Evolutionary conservation across 2,888 invertebrate genomes (phyloP), one percentile per base, ranked within the genome.

Genomic region (Antheraea assamensis): DNA sequence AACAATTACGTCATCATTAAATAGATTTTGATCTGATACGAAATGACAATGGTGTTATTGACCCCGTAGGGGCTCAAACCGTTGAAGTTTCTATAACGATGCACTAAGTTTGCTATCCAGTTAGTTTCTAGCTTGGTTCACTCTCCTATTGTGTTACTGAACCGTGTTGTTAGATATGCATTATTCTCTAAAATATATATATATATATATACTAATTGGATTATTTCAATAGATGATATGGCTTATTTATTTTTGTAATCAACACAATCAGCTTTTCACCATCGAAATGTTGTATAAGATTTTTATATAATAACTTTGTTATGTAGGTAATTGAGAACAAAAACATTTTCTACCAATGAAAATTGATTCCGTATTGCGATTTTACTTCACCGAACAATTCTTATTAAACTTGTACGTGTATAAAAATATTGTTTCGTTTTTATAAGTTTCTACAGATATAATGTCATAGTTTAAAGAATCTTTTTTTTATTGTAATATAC

Each of bases 91-190:
- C 74, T 81, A 77, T 77, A 80, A 86, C 88, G 84, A 89, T 86
- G 83, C 88, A 87, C 87, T 87, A 87, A 88, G 88, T 89, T 90
- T 87, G 84, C 85, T 80, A 81, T 84, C 82, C 83, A 84, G 88
- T 87, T 87, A 88, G 82, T 87, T 84, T 81, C 86, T 81, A 82
- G 80, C 80, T 82, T 80, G 82, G 80, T 80, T 83, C 78, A 76
- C 77, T 77, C 74, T 77, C 79, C 85, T 82, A 85, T 86, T 85
- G 83, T 81, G 81, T 78, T 24, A 72, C 55, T 72, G 58, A 61
- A 17, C 49, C 35, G 30, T 71, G 19, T 72, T 30, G 19, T 58
- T 58, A 58, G 24, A 58, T 24, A 58, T 58, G 58, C 58, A 58
- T 24, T 10, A 24, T 13, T 58, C 13, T 58, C n/a, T 58, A 24